Evolutionary conservation across 2,797 vertebrate species (phyloP).

Genomic region (Chromobotia macracanthus): DNA sequence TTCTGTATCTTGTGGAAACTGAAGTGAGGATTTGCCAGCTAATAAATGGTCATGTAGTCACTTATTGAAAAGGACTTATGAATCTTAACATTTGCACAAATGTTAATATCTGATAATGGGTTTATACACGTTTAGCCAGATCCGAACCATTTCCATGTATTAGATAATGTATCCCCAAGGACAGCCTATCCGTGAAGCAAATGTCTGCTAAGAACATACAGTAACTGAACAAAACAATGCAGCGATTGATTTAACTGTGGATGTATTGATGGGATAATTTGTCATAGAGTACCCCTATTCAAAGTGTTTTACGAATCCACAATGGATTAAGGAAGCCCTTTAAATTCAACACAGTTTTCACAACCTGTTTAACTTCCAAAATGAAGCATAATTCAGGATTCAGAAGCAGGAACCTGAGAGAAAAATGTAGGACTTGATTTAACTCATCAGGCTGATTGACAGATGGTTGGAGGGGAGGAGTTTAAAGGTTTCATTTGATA

Average conservation of each 20-base stretch:
- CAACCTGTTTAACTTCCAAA: not conserved
- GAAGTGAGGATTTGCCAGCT: not conserved
- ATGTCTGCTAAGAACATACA: too few species aligned
- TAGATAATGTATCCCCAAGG: too few species aligned
- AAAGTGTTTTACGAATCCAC: not conserved
- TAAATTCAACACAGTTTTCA: not conserved
- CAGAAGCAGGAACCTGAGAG: not conserved
- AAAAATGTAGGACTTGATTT: not conserved
- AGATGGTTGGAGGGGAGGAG: conserved; percentile 17
- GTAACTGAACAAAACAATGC: too few species aligned
- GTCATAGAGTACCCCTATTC: not conserved
- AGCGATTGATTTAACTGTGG: too few species aligned
- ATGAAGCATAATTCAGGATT: not conserved
- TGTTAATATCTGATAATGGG: not conserved
- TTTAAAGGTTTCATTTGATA: conserved; percentile 16
- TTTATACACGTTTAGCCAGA: not conserved
- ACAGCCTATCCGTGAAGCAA: too few species aligned
- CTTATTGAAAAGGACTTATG: not conserved
- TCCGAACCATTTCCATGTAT: not conserved
- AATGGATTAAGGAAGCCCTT: not conserved
- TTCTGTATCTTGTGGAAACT: not conserved
- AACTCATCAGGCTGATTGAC: not conserved
- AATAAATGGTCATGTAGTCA: not conserved
- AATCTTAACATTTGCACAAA: not conserved
- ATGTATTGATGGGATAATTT: too few species aligned